Base-by-base conservation (phyloP, 2,888 invertebrate genomes). In the Platycheirus albimanus region DNA sequence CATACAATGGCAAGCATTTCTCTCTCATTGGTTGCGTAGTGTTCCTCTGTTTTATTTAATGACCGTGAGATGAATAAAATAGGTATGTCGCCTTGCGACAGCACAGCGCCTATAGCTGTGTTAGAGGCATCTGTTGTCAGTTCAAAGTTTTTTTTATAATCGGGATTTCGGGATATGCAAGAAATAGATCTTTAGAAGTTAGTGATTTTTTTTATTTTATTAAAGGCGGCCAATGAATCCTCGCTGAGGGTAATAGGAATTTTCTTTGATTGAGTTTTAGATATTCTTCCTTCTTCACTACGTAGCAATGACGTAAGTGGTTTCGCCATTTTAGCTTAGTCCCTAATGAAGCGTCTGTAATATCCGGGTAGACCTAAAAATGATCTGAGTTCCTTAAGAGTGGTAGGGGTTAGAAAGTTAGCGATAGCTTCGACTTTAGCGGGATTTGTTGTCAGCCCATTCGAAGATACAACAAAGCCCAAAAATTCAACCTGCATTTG, bases 91-190 rank as follows among this genome's bases (percentile, higher is more conserved):
- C 30, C 30, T 47, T 47, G 5, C 1, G 56, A 41, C 41, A 41
- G 13, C 3, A 56, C 56, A 2, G 80, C 86, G 1, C 87, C 87
- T 3, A 88, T 51, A 0, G 87, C 87, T n/a, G 20, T 80, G 19
- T 87, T 78, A 10, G 85, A 85, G 0, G 87, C 88, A 64, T 89
- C 88, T 3, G 87, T 87, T 1, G 87, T 87, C n/a, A 83, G 36
- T 28, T 83, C 61, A 8, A 69, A 70, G 13, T 41, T 64, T 13
- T 56, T 19, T 4, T 49, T 54, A 19, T 69, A 75, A 38, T 64
- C 58, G 0, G 75, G 63, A 15, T 70, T 30, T 64, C 58, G 0
- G 75, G 63, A 15, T 70, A 63, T 8, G 17, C 38, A 15, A 75
- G 58, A 13, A 70, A 54, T 51, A 51, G 15, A 51, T 51, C 56